Percentiles rank a stretch among this genome's conserved stretches.
phyloP scores from a whole-genome alignment of 2,888 invertebrate genomes.

The Julus scandinavius region DNA sequence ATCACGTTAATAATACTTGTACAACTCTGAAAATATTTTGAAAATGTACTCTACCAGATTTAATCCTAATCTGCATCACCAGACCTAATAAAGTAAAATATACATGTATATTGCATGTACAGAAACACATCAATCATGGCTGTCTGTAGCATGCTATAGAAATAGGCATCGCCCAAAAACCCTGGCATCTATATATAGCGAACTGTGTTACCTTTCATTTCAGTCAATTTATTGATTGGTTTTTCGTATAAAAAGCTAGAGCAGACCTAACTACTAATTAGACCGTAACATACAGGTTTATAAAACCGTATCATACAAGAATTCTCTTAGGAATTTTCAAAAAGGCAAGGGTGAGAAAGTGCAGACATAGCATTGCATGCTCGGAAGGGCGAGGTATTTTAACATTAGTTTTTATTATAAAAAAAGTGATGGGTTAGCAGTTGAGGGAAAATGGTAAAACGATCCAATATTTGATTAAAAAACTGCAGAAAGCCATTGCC shows the following conservation, averaged over 20 bases:
- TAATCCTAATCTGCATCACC: too few relatives aligned
- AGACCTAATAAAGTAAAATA: too few relatives aligned
- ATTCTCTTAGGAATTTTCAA: not conserved
- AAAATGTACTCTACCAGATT: too few relatives aligned
- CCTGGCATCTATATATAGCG: not conserved
- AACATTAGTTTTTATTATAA: not conserved
- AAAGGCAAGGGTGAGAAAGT: not conserved
- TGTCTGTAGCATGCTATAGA: not conserved
- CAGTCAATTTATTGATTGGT: slow-evolving; percentile 6
- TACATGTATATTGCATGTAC: too few relatives aligned
- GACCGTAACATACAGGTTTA: not conserved
- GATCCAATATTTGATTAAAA: not conserved
- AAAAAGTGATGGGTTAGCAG: not conserved
- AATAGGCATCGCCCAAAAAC: not conserved
- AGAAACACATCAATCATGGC: not conserved
- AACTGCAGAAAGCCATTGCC: not conserved
- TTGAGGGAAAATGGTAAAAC: not conserved
- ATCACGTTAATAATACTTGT: too few relatives aligned
- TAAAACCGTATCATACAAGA: not conserved
- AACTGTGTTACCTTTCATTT: not conserved
- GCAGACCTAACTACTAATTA: not conserved
- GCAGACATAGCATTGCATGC: not conserved
- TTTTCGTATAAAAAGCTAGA: not conserved
- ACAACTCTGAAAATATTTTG: too few relatives aligned
- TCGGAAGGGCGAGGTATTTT: not conserved